A percentile compares a stretch with the other conserved stretches of the same genome.
Evolutionary conservation across 2,113 vertebrate species (phyloP).

Genomic region (Heptranchias perlo): DNA sequence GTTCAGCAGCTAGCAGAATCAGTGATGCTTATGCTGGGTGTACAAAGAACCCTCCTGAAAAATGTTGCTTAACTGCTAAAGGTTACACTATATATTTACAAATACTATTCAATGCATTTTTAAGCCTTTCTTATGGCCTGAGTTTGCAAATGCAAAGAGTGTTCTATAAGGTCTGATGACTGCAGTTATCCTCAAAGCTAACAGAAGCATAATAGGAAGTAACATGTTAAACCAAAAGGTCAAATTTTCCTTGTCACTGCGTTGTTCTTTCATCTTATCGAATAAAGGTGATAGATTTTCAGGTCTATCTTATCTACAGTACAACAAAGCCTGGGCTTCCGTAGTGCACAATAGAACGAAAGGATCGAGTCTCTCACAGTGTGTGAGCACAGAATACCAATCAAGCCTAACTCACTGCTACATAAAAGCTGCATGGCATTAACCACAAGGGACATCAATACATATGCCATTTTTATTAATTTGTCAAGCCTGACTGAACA

Average conservation of each 20-base stretch:
- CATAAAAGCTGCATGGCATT: slow-evolving; percentile 22
- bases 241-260: slow-evolving; percentile 24
- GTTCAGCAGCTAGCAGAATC: neutral
- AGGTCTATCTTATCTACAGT: slow-evolving; percentile 40
- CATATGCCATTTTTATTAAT: slow-evolving; percentile 16
- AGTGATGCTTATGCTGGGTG: neutral
- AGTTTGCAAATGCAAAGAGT: neutral
- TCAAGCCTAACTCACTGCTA: neutral
- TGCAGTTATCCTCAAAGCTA: slow-evolving; percentile 1
- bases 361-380: slow-evolving; percentile 36
- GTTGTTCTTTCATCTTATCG: slow-evolving; percentile 34
- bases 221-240: neutral
- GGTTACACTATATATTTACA: neutral
- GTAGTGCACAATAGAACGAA: slow-evolving; percentile 38
- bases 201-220: slow-evolving; percentile 21
- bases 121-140: neutral
- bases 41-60: neutral
- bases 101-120: neutral
- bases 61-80: neutral
- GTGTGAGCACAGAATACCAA: slow-evolving; percentile 26
- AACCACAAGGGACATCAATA: neutral
- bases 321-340: slow-evolving; percentile 41
- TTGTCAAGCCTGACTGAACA: neutral
- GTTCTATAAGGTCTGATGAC: neutral
- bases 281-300: slow-evolving; percentile 37